These are phyloP conservation scores for Otolemur crassicaudatus DNA, from an alignment of 2,797 vertebrate species.

Conservation along the genomic window DNA sequence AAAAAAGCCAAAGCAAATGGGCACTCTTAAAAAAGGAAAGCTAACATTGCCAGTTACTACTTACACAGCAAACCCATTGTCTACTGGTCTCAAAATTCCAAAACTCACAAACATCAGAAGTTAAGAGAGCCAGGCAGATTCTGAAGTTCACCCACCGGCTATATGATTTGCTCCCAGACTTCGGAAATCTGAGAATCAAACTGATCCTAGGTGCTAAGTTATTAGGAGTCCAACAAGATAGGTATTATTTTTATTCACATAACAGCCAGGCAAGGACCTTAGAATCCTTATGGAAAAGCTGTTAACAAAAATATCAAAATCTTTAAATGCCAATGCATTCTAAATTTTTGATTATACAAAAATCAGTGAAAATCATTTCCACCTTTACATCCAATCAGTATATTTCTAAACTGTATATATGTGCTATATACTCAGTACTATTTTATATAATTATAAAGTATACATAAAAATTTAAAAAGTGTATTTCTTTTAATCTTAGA, in stretches of 20 bases:
- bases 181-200: not conserved
- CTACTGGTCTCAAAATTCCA: not conserved
- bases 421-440: not conserved
- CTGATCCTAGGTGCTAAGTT: not conserved
- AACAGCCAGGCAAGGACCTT: not conserved
- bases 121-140: not conserved
- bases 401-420: not conserved
- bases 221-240: not conserved
- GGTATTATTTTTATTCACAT: not conserved
- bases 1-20: not conserved
- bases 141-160: not conserved
- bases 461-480: not conserved
- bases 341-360: not conserved
- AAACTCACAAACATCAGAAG: constrained; percentile 27
- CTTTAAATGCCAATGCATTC: not conserved
- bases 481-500: not conserved
- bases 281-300: not conserved
- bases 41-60: not conserved
- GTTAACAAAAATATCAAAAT: not conserved
- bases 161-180: not conserved
- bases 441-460: not conserved
- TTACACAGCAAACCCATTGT: not conserved
- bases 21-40: not conserved
- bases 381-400: not conserved
- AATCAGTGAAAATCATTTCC: not conserved